These are phyloP conservation scores for Laothoe populi DNA, from an alignment of 2,888 invertebrate genomes.

Conservation along the genomic window DNA sequence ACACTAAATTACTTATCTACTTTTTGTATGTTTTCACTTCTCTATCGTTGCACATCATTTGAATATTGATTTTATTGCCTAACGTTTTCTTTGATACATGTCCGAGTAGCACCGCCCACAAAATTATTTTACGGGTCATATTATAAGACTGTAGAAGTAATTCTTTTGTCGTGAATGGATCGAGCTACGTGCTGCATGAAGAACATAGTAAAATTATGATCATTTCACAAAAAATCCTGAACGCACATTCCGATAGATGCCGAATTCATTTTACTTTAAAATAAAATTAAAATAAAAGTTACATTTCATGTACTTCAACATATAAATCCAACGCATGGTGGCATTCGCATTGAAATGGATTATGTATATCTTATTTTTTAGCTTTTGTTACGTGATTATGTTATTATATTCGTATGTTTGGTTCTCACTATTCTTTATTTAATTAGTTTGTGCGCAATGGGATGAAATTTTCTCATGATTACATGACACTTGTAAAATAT, in stretches of 20 bases:
- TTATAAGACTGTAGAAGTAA: constrained; percentile 76
- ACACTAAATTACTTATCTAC: constrained; percentile 60
- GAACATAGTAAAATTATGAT: constrained; percentile 50
- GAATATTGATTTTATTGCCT: constrained; percentile 68
- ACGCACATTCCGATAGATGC: constrained; percentile 17
- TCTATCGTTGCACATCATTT: constrained; percentile 78
- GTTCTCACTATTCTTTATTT: constrained; percentile 6
- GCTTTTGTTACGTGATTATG: constrained; percentile 33
- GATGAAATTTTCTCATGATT: constrained; percentile 51
- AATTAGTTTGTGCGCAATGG: constrained; percentile 19
- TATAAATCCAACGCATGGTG: constrained; percentile 60
- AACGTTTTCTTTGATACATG: constrained; percentile 55
- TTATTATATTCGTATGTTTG: constrained; percentile 11
- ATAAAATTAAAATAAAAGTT: constrained; percentile 15
- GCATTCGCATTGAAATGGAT: constrained; percentile 40
- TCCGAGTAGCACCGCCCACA: constrained; percentile 64
- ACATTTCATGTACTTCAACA: constrained; percentile 36
- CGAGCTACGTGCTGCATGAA: constrained; percentile 75
- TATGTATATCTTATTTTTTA: constrained; percentile 38
- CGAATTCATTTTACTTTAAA: neutral
- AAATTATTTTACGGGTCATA: constrained; percentile 57
- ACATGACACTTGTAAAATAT: constrained; percentile 74
- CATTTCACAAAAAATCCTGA: constrained; percentile 43
- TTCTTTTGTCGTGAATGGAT: constrained; percentile 65
- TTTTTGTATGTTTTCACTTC: constrained; percentile 73